phyloP scores from a whole-genome alignment of 2,888 invertebrate species.

The Xestoiulus laeticollis region DNA sequence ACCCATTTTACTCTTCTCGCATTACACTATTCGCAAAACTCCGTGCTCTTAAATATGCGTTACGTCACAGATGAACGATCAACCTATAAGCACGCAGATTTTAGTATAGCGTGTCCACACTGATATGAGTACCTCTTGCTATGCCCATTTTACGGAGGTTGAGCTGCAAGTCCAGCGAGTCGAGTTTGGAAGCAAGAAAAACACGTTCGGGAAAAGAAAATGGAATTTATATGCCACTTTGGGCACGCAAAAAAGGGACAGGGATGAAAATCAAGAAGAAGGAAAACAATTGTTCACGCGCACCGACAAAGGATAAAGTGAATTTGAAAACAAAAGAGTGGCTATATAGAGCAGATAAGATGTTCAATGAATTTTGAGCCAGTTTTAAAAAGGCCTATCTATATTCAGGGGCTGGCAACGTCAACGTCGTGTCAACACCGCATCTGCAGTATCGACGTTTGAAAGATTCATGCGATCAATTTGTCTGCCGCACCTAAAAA shows the following conservation, averaged over 20 bases:
- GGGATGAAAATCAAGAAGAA: conserved; percentile 24
- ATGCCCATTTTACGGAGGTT: background rate
- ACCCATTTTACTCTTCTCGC: background rate
- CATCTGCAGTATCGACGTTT: conserved; percentile 43
- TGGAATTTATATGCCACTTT: conserved; percentile 43
- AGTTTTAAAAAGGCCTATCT: conserved; percentile 43
- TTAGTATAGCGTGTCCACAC: background rate
- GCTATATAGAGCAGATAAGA: conserved; percentile 43
- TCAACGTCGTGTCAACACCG: conserved; percentile 36
- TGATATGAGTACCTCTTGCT: background rate
- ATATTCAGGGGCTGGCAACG: conserved; percentile 34
- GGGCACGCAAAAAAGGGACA: background rate
- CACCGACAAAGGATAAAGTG: conserved; percentile 43
- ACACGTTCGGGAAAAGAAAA: conserved; percentile 24
- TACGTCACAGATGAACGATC: background rate
- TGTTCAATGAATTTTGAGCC: conserved; percentile 43
- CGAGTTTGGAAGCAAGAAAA: background rate
- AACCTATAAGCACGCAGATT: background rate
- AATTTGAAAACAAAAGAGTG: conserved; percentile 40
- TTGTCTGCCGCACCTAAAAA: conserved; percentile 6
- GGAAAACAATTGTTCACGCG: conserved; percentile 24
- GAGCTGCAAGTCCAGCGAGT: background rate
- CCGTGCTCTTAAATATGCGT: background rate
- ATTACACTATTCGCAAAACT: background rate
- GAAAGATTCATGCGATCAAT: conserved; percentile 43